Evolutionary conservation across 2,113 vertebrate genomes (phyloP), one percentile per base, ranked within the genome.

Genomic region (Lethenteron camtschaticum): DNA sequence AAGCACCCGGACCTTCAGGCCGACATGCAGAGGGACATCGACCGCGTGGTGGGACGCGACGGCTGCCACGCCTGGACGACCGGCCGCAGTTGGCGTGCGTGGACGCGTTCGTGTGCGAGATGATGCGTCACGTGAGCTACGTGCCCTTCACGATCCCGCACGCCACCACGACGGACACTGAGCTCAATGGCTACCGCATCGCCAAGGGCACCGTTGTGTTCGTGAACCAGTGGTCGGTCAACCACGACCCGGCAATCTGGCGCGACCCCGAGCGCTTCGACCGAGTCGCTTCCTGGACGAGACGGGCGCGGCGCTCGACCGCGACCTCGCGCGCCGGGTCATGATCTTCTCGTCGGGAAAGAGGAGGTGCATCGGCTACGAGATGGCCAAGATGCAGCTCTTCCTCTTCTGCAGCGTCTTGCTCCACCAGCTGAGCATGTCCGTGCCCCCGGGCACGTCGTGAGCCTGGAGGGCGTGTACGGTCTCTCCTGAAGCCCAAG

Each of bases 71-170:
- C 69, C 76, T 85, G 9, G 82, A 82, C 6, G 90, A 97, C 76
- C 86, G 90, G 77, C 75, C 74, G 8, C 77, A 69, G 41, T 74
- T 99, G 77, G 88, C 87, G 2, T 95, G 87, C 9, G 71, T 90
- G 75, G 87, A 81, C 82, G 87, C 92, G 70, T 97, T 99, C 76
- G 75, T 99, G 71, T 90, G 90, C 0, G 94, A 99, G 77, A 80
- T 86, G 68, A 81, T 99, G 87, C 84, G 92, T 16, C 95, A 85
- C 82, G 87, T 85, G 73, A 92, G 89, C 77, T 95, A 96, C 12
- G 13, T 90, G 73, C 90, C 94, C 0, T 70, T 97, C 68, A 97
- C 94, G 60, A 95, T 99, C 75, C 94, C 94, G 0, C 94, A 99
- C 0, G 80, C 82, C 76, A 91, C 92, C 57, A 87, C 82, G 1